These are phyloP conservation scores for Petrocephalus schoutedeni DNA, from an alignment of 2,797 vertebrate genomes.

Conservation along the genomic window DNA sequence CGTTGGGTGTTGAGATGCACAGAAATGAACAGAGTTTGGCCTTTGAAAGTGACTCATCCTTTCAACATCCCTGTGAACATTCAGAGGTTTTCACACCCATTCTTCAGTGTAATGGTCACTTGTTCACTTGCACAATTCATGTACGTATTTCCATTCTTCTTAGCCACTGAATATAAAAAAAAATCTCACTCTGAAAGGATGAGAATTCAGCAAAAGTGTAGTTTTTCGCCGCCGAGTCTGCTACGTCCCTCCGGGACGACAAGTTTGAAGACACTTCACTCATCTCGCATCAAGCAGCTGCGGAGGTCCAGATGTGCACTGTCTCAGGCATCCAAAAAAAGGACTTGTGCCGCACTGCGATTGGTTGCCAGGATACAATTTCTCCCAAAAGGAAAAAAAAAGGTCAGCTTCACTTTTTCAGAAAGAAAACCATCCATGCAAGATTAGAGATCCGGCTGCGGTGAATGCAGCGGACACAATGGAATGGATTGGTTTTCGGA, in stretches of 20 bases:
- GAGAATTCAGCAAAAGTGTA: background rate
- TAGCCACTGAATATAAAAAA: background rate
- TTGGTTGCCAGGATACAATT: conserved; percentile 16
- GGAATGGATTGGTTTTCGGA: background rate
- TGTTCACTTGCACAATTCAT: background rate
- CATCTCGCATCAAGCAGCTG: background rate
- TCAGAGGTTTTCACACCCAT: background rate
- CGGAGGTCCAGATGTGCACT: conserved; percentile 10
- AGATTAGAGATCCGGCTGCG: background rate
- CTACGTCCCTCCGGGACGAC: background rate
- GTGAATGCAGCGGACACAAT: too few relatives aligned
- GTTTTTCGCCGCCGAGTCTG: background rate
- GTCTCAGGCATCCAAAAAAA: background rate
- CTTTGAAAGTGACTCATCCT: background rate
- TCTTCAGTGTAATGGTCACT: background rate
- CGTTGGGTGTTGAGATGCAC: background rate
- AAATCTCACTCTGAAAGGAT: background rate
- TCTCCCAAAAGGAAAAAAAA: background rate
- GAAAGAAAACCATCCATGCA: background rate
- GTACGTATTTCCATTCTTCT: background rate
- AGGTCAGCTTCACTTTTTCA: background rate
- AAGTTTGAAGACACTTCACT: background rate
- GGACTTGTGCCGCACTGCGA: background rate
- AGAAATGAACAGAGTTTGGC: background rate
- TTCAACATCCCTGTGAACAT: conserved; percentile 3